phyloP scores from a whole-genome alignment of 2,113 vertebrate genomes.

The Oxyura jamaicensis region DNA sequence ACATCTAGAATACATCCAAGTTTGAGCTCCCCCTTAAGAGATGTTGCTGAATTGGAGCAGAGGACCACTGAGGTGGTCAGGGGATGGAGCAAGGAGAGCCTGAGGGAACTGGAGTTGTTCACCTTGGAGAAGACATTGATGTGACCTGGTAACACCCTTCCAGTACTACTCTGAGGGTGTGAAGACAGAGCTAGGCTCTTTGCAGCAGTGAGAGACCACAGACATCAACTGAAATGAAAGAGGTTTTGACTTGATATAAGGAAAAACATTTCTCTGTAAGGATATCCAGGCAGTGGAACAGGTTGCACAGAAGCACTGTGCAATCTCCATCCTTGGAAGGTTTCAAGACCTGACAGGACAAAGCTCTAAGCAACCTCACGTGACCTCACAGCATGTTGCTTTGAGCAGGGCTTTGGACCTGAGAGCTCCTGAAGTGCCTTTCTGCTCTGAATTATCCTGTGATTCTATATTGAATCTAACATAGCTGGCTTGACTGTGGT shows the following conservation, averaged over 20 bases:
- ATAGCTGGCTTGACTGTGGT: background rate
- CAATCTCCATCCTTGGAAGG: background rate
- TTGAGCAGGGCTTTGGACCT: background rate
- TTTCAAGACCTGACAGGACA: background rate
- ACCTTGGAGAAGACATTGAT: background rate
- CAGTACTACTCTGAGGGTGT: background rate
- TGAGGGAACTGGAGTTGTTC: background rate
- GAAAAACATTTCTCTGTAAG: background rate
- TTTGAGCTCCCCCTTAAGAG: background rate
- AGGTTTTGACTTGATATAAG: background rate
- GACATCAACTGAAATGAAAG: background rate
- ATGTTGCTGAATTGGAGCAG: background rate
- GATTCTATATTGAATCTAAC: background rate
- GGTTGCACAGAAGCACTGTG: background rate
- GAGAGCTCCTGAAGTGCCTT: background rate
- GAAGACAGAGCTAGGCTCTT: background rate
- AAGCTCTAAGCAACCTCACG: background rate
- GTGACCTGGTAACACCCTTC: background rate
- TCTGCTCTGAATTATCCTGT: background rate
- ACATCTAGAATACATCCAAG: background rate
- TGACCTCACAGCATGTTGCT: background rate
- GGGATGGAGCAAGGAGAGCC: background rate
- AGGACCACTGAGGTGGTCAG: background rate
- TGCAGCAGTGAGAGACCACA: fast-evolving
- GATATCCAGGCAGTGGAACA: background rate